These are phyloP conservation scores for Lophura nycthemera DNA, from an alignment of 2,113 vertebrate genomes.

Conservation along the genomic window DNA sequence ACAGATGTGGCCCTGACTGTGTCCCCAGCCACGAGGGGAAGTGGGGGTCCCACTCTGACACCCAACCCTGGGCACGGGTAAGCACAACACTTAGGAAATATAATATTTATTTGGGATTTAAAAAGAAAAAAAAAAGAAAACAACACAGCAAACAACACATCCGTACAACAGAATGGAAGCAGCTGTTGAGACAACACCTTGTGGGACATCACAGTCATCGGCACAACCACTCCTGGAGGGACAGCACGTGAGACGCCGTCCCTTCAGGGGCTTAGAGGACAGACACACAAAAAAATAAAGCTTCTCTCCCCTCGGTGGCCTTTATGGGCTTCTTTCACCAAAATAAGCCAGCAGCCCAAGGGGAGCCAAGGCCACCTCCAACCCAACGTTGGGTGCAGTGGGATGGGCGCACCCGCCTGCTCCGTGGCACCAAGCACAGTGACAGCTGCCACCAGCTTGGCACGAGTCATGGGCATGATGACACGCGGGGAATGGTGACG, in stretches of 20 bases:
- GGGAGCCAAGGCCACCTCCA: neutral
- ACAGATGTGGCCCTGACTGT: neutral
- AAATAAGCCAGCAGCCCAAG: constrained; percentile 35
- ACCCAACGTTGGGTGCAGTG: neutral
- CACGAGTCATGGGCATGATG: neutral
- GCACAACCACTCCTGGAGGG: constrained; percentile 42
- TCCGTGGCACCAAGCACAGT: neutral
- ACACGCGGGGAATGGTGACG: neutral
- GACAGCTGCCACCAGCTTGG: neutral
- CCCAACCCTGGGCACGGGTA: neutral
- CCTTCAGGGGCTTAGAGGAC: neutral
- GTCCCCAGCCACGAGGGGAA: neutral
- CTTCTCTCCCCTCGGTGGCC: neutral
- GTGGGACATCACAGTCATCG: constrained; percentile 37
- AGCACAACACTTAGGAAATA: constrained; percentile 71
- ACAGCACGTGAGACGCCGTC: neutral
- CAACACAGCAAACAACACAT: neutral
- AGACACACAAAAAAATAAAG: constrained; percentile 22
- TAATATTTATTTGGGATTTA: constrained; percentile 79
- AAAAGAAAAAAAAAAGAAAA: constrained; percentile 71
- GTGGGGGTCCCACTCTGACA: neutral
- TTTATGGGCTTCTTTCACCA: neutral
- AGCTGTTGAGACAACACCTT: neutral
- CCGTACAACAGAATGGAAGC: constrained; percentile 24
- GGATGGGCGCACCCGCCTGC: neutral